Percentiles rank a stretch among this genome's conserved stretches.
Evolutionary conservation across 2,888 invertebrate species (phyloP).

Genomic region (Sphaerophoria taeniata): DNA sequence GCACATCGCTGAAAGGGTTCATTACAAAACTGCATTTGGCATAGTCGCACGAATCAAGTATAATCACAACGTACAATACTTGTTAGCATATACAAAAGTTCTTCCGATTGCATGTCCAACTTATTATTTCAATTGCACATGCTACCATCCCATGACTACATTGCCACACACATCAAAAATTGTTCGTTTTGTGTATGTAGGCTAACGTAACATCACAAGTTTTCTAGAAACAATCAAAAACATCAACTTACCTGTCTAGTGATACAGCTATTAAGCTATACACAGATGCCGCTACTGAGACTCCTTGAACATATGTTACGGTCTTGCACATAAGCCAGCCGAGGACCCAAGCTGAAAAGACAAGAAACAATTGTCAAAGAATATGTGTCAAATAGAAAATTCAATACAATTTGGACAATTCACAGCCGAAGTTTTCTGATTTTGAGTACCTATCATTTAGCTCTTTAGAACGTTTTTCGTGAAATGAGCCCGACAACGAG

Average conservation of each 20-base stretch:
- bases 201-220: background rate
- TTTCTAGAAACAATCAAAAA: background rate
- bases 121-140: conserved; percentile 51
- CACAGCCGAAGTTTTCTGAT: too few relatives aligned
- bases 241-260: conserved; percentile 90
- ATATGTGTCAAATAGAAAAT: conserved; percentile 43
- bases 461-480: too few relatives aligned
- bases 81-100: conserved; percentile 42
- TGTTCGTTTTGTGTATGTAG: conserved; percentile 14
- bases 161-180: conserved; percentile 27
- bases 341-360: conserved; percentile 93
- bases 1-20: background rate
- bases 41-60: conserved; percentile 49
- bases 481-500: too few relatives aligned
- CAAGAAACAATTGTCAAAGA: conserved; percentile 66
- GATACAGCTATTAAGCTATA: conserved; percentile 98
- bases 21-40: conserved; percentile 30
- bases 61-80: conserved; percentile 37
- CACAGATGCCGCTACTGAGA: conserved; percentile 97
- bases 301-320: conserved; percentile 97
- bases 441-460: too few relatives aligned
- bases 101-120: conserved; percentile 45
- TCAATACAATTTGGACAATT: conserved; percentile 41
- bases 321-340: conserved; percentile 98
- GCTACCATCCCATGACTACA: conserved; percentile 58